These are phyloP conservation scores for Shinisaurus crocodilurus DNA, from an alignment of 2,113 vertebrate genomes.

Conservation along the genomic window DNA sequence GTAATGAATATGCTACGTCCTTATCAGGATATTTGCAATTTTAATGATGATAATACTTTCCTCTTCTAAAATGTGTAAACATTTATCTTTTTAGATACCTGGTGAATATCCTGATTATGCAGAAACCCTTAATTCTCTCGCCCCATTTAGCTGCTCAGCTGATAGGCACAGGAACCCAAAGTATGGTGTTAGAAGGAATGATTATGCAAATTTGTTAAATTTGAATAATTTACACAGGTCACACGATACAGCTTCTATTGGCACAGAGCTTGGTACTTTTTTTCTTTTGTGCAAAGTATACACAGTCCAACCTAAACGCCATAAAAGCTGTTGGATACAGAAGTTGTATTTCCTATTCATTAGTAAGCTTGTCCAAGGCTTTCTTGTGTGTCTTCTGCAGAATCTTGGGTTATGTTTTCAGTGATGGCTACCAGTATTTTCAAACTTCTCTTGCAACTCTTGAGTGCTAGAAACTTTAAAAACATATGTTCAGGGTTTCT, in stretches of 20 bases:
- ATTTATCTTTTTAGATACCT: background rate
- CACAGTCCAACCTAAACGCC: background rate
- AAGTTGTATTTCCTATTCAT: background rate
- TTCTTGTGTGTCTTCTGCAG: background rate
- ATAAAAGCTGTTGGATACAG: background rate
- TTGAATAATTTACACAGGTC: background rate
- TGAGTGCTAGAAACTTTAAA: background rate
- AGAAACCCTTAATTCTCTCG: background rate
- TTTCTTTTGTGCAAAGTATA: background rate
- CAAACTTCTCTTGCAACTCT: background rate
- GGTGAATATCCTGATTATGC: background rate
- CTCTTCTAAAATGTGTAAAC: background rate
- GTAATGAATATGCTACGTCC: no score
- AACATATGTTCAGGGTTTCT: rapidly evolving
- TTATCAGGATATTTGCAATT: background rate
- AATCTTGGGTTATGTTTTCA: background rate
- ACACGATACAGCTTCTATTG: background rate
- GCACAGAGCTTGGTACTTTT: background rate
- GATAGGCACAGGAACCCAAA: background rate
- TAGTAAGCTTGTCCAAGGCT: background rate
- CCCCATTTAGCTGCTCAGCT: background rate
- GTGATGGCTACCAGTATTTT: background rate
- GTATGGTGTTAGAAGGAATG: background rate
- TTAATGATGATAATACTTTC: background rate
- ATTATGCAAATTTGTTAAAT: background rate